Percentiles rank a stretch among this genome's conserved stretches.
These are phyloP conservation scores for Pocillopora verrucosa DNA, from an alignment of 64 coral and sea anemone species.

Conservation along the genomic window DNA sequence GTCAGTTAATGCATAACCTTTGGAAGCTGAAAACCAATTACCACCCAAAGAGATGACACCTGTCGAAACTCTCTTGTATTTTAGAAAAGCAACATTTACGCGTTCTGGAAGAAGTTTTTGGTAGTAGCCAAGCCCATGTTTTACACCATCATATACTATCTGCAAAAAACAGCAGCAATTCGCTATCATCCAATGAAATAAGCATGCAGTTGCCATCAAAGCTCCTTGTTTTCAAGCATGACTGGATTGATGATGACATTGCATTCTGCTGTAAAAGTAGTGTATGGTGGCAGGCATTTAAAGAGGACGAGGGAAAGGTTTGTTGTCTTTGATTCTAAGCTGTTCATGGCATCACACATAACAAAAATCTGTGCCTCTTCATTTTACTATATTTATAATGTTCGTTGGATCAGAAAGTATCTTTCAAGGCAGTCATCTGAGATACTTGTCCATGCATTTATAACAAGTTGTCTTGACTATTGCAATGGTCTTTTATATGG, in stretches of 20 bases:
- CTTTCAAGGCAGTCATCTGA: too few species aligned
- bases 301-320: slow-evolving; percentile 16
- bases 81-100: background rate
- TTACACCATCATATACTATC: slow-evolving; percentile 12
- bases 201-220: slow-evolving; percentile 4
- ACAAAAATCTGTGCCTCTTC: too few species aligned
- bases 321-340: slow-evolving; percentile 43
- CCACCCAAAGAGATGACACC: background rate
- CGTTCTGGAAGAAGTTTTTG: slow-evolving; percentile 9
- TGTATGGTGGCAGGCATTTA: slow-evolving; percentile 24
- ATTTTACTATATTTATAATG: too few species aligned
- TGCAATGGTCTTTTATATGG: too few species aligned
- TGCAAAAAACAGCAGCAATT: background rate
- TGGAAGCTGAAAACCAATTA: background rate
- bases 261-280: slow-evolving; percentile 5
- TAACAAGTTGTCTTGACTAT: too few species aligned
- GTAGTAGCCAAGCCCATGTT: background rate
- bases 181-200: background rate
- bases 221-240: slow-evolving; percentile 16
- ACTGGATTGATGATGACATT: slow-evolving; percentile 9
- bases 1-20: background rate
- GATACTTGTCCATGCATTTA: too few species aligned
- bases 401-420: too few species aligned
- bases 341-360: too few species aligned
- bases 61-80: background rate